Evolutionary conservation across 2,113 vertebrate species (phyloP).

Genomic region (Urocitellus parryii): DNA sequence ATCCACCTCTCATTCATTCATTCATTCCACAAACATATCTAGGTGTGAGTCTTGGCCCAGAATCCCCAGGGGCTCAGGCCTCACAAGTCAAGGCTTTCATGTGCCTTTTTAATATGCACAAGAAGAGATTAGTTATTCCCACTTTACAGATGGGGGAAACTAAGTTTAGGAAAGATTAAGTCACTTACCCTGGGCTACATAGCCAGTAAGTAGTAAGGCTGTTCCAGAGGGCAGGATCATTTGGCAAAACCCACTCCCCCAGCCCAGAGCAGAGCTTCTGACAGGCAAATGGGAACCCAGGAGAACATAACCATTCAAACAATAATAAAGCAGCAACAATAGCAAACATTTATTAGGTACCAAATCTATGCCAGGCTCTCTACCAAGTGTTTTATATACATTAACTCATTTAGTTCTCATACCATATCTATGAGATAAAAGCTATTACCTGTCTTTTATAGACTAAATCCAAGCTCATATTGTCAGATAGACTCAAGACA

Average conservation of each 20-base stretch:
- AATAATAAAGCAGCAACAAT: conserved; percentile 40
- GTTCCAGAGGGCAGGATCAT: not conserved
- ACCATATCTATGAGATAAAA: conserved; percentile 49
- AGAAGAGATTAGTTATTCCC: not conserved
- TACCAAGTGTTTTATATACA: conserved; percentile 20
- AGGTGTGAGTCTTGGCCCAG: not conserved
- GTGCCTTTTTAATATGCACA: conserved; percentile 21
- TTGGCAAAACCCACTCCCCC: conserved; percentile 17
- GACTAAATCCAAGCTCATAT: conserved; percentile 39
- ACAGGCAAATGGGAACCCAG: conserved; percentile 15
- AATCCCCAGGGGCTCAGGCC: not conserved
- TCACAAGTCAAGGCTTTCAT: not conserved
- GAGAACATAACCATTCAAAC: conserved; percentile 6
- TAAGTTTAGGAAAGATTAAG: conserved; percentile 43
- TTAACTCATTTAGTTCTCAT: conserved; percentile 47
- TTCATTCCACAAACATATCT: not conserved
- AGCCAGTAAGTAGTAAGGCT: not conserved
- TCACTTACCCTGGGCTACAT: not conserved
- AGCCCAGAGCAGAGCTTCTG: not conserved
- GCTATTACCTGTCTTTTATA: conserved; percentile 52
- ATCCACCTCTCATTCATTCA: not conserved
- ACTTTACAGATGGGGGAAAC: conserved; percentile 58
- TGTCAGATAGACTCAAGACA: conserved; percentile 12
- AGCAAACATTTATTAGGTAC: conserved; percentile 57
- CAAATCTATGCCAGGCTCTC: not conserved